These are phyloP conservation scores for Sparus aurata DNA, from an alignment of 2,797 vertebrate species.

Conservation along the genomic window DNA sequence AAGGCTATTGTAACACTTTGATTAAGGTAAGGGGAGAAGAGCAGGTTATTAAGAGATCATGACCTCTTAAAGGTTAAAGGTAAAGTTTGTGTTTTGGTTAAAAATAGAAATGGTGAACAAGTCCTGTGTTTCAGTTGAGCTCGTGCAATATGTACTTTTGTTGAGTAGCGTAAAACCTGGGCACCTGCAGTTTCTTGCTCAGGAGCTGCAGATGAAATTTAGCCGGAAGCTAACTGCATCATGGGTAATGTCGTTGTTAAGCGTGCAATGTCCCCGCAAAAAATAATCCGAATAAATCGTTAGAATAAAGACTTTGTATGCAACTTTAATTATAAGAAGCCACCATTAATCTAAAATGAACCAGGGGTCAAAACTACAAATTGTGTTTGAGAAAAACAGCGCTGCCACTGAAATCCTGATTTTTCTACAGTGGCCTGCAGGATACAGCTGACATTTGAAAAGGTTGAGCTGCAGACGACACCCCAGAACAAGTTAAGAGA, in stretches of 20 bases:
- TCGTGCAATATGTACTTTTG: background rate
- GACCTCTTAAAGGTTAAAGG: background rate
- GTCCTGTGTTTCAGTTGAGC: background rate
- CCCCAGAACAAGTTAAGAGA: slow-evolving; percentile 52
- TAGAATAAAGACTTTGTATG: slow-evolving; percentile 8
- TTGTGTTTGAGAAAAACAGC: slow-evolving; percentile 30
- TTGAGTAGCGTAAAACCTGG: background rate
- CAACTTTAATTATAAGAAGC: slow-evolving; percentile 20
- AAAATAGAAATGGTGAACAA: background rate
- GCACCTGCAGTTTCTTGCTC: background rate
- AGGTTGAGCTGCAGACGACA: slow-evolving; percentile 65
- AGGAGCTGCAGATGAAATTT: background rate
- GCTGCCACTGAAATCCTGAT: slow-evolving; percentile 32
- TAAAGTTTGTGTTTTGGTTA: background rate
- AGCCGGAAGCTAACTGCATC: background rate
- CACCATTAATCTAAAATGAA: slow-evolving; percentile 48
- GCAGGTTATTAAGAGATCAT: background rate
- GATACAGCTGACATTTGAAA: slow-evolving; percentile 72
- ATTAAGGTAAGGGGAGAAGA: background rate
- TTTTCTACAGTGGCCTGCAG: slow-evolving; percentile 56
- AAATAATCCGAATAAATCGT: slow-evolving; percentile 4
- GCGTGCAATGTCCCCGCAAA: background rate
- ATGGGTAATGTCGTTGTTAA: slow-evolving; percentile 12
- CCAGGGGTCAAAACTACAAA: slow-evolving; percentile 16
- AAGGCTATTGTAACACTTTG: background rate